Conservation (phyloP, 2,888 invertebrate genomes). For the Thereva nobilitata region DNA sequence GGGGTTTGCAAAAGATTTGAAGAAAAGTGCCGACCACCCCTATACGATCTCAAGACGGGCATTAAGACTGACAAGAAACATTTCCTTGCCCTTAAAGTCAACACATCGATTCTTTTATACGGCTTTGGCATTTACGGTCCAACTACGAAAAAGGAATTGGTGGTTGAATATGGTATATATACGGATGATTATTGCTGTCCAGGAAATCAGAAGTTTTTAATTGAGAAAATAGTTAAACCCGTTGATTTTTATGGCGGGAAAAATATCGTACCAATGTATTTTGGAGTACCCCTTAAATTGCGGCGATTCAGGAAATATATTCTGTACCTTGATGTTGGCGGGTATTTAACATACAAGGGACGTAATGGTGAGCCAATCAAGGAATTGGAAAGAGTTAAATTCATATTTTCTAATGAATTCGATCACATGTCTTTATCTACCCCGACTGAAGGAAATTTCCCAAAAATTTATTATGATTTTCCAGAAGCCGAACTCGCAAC, state of each 20-base stretch:
- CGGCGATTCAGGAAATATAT: constrained; percentile 14
- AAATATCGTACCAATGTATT: neutral
- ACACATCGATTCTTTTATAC: constrained; percentile 5
- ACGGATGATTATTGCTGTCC: constrained; percentile 23
- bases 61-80: constrained; percentile 14
- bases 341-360: constrained; percentile 14
- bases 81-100: constrained; percentile 16
- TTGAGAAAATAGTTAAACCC: neutral
- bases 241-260: neutral
- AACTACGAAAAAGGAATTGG: neutral
- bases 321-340: constrained; percentile 3
- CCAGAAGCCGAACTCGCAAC: too few relatives aligned
- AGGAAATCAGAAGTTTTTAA: constrained; percentile 1
- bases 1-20: neutral
- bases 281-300: neutral
- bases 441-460: constrained; percentile 6
- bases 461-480: neutral
- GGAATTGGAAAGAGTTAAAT: constrained; percentile 9
- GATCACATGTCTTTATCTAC: constrained; percentile 1
- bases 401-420: constrained; percentile 19
- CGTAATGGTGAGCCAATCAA: neutral
- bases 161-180: constrained; percentile 11
- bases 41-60: constrained; percentile 6
- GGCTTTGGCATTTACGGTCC: constrained; percentile 25
- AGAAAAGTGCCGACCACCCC: constrained; percentile 11